These are phyloP conservation scores for Acanthosepion esculentum DNA, from an alignment of 2,888 invertebrate species.

Conservation along the genomic window DNA sequence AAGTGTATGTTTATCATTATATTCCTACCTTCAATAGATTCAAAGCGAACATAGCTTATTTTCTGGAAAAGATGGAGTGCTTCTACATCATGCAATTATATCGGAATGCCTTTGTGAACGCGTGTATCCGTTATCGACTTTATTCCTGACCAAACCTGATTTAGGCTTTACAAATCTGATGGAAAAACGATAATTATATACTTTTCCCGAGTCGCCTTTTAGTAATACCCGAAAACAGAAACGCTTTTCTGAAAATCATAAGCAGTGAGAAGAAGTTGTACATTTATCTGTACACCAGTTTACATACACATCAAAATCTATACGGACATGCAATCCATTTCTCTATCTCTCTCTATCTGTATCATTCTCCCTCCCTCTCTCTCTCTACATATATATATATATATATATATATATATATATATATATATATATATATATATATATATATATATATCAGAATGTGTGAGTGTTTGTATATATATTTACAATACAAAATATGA, in stretches of 20 bases:
- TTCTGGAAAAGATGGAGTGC: not conserved
- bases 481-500: too few relatives aligned
- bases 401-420: too few relatives aligned
- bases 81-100: not conserved
- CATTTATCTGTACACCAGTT: not conserved
- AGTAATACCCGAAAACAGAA: not conserved
- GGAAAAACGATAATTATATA: not conserved
- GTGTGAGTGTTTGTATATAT: too few relatives aligned
- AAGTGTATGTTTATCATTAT: not conserved
- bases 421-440: too few relatives aligned
- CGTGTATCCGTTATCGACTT: not conserved
- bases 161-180: not conserved
- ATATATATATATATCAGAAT: too few relatives aligned
- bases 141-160: not conserved
- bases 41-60: not conserved
- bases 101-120: not conserved
- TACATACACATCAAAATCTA: not conserved
- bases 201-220: not conserved
- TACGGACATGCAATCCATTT: too few relatives aligned
- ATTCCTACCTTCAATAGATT: not conserved
- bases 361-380: too few relatives aligned
- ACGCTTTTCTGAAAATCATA: not conserved
- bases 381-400: too few relatives aligned
- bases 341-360: too few relatives aligned
- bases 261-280: not conserved